Percentiles rank a stretch among this genome's conserved stretches.
Conservation (phyloP, 2,113 vertebrate genomes). For the Grammomys surdaster region DNA sequence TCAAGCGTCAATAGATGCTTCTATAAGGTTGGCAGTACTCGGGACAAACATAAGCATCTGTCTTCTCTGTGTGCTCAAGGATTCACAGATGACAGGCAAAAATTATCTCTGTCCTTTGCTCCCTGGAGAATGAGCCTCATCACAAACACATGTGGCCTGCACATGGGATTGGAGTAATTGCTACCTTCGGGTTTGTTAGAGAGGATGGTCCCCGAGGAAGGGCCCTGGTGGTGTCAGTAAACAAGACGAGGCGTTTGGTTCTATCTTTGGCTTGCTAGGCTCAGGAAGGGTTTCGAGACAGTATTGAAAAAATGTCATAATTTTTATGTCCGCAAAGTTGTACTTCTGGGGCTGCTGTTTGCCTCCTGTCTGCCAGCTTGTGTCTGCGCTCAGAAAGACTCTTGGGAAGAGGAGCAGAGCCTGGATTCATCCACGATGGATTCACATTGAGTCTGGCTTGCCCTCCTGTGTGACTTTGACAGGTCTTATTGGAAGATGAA, state of each 20-base stretch:
- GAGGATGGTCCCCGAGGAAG: neutral
- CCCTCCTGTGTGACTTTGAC: conserved; percentile 45
- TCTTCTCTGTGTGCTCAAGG: conserved; percentile 3
- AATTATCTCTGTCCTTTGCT: conserved; percentile 45
- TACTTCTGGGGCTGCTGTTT: neutral
- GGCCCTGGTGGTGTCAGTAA: conserved; percentile 38
- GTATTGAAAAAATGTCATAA: conserved; percentile 65
- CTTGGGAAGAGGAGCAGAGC: neutral
- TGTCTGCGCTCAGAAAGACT: neutral
- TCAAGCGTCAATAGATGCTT: conserved; percentile 59
- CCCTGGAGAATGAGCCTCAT: conserved; percentile 34
- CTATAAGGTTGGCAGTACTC: conserved; percentile 48
- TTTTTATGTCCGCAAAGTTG: conserved; percentile 66
- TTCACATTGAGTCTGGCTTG: conserved; percentile 28
- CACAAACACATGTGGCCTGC: conserved; percentile 35
- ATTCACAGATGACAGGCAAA: conserved; percentile 59
- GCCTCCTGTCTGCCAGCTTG: conserved; percentile 33
- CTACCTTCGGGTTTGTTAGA: conserved; percentile 33
- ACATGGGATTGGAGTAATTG: conserved; percentile 46
- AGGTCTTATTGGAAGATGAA: conserved; percentile 68
- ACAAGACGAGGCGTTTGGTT: conserved; percentile 37
- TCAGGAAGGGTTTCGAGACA: conserved; percentile 49
- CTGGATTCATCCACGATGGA: conserved; percentile 34
- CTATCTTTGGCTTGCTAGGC: conserved; percentile 61
- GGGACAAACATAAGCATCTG: conserved; percentile 55